Percentiles rank a stretch among this genome's conserved stretches.
These are phyloP conservation scores for Callosobruchus maculatus DNA, from an alignment of 2,888 invertebrate genomes.

Conservation along the genomic window DNA sequence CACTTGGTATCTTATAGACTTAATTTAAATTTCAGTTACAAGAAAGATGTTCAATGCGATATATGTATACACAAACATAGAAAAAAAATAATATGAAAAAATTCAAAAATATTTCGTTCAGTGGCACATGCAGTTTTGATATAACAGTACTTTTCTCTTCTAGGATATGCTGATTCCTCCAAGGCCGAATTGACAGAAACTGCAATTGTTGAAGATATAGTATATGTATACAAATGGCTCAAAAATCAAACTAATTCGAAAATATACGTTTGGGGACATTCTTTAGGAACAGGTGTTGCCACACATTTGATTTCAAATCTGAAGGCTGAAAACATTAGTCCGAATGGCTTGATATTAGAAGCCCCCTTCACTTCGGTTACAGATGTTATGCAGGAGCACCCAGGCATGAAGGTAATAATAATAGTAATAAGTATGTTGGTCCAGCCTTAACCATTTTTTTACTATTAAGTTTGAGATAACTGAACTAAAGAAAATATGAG, in stretches of 20 bases:
- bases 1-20: too few relatives aligned
- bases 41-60: too few relatives aligned
- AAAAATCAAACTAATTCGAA: constrained; percentile 25
- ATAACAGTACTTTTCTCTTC: constrained; percentile 8
- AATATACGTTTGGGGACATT: constrained; percentile 40
- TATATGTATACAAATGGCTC: constrained; percentile 34
- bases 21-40: too few relatives aligned
- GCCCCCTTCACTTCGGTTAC: constrained; percentile 39
- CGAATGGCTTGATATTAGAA: constrained; percentile 38
- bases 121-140: too few relatives aligned
- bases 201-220: constrained; percentile 30
- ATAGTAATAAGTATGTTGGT: too few relatives aligned
- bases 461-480: too few relatives aligned
- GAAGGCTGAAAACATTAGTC: constrained; percentile 28
- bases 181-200: constrained; percentile 30
- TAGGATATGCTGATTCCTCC: constrained; percentile 38
- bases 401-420: constrained; percentile 28
- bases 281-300: constrained; percentile 35
- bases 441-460: too few relatives aligned
- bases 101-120: too few relatives aligned
- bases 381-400: constrained; percentile 35
- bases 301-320: constrained; percentile 32
- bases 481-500: too few relatives aligned
- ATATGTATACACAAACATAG: too few relatives aligned
- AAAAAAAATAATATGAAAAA: too few relatives aligned